These are phyloP conservation scores for Ciconia boyciana DNA, from an alignment of 2,113 vertebrate genomes.

Conservation along the genomic window DNA sequence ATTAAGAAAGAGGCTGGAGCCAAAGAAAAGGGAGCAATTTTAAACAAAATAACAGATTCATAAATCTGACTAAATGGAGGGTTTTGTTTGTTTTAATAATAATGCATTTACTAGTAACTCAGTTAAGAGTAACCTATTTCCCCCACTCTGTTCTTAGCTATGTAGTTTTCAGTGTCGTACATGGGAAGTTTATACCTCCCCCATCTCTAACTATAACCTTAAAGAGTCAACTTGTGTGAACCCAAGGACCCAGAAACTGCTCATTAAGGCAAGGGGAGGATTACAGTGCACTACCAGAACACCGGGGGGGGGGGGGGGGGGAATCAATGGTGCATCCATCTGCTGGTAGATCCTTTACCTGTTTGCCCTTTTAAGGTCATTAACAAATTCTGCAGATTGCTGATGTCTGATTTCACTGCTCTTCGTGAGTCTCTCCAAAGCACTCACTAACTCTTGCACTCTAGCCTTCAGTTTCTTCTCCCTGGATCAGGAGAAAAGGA, in stretches of 20 bases:
- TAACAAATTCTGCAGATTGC: constrained; percentile 87
- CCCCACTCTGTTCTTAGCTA: not conserved
- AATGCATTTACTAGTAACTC: not conserved
- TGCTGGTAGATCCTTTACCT: constrained; percentile 71
- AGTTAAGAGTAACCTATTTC: not conserved
- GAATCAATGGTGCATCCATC: not conserved
- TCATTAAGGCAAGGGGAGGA: not conserved
- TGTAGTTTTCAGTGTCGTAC: not conserved
- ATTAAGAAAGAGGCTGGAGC: not conserved
- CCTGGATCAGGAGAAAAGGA: constrained; percentile 57
- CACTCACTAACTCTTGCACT: constrained; percentile 85
- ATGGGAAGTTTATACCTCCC: not conserved
- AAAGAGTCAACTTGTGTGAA: not conserved
- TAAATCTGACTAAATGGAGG: not conserved
- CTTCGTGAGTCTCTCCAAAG: constrained; percentile 85
- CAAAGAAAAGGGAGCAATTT: not conserved
- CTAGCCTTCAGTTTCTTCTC: constrained; percentile 87
- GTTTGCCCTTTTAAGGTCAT: constrained; percentile 88
- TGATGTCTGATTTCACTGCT: constrained; percentile 88
- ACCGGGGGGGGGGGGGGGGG: not conserved
- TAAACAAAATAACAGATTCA: not conserved
- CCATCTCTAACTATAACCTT: not conserved
- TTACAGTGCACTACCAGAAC: not conserved
- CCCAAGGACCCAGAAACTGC: not conserved
- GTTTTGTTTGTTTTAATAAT: not conserved